Conservation (phyloP, 2,113 vertebrate species). For the Enhydra lutris region DNA sequence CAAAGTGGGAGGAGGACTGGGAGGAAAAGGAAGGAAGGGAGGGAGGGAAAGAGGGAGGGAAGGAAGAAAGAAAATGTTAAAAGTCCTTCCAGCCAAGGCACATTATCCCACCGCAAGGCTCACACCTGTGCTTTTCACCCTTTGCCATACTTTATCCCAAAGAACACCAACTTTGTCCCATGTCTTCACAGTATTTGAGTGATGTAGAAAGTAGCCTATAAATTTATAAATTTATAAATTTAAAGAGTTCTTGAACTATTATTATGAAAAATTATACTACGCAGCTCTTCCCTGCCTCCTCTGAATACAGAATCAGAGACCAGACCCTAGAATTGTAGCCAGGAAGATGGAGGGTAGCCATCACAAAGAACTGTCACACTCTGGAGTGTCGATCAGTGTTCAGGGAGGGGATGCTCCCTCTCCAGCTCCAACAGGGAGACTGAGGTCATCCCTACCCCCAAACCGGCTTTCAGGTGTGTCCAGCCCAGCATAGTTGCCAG, state of each 20-base stretch:
- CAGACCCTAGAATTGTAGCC: background rate
- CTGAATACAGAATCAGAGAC: background rate
- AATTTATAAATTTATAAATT: background rate
- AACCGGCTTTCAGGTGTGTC: background rate
- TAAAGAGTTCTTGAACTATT: background rate
- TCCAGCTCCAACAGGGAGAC: background rate
- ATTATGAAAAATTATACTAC: background rate
- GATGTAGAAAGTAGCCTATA: background rate
- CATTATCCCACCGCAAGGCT: background rate
- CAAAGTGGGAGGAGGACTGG: background rate
- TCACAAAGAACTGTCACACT: fast-evolving
- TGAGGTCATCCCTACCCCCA: background rate
- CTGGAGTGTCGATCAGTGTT: background rate
- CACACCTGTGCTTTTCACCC: background rate
- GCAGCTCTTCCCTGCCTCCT: background rate
- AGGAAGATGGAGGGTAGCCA: background rate
- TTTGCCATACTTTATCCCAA: background rate
- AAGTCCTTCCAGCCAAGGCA: background rate
- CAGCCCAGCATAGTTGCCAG: fast-evolving
- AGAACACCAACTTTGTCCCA: background rate
- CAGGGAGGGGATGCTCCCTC: fast-evolving
- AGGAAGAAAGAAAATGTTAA: background rate
- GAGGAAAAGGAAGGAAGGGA: no score
- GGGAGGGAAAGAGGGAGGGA: no score
- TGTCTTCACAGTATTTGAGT: background rate